Evolutionary conservation across 2,113 vertebrate genomes (phyloP).

Genomic region (Aptenodytes forsteri): DNA sequence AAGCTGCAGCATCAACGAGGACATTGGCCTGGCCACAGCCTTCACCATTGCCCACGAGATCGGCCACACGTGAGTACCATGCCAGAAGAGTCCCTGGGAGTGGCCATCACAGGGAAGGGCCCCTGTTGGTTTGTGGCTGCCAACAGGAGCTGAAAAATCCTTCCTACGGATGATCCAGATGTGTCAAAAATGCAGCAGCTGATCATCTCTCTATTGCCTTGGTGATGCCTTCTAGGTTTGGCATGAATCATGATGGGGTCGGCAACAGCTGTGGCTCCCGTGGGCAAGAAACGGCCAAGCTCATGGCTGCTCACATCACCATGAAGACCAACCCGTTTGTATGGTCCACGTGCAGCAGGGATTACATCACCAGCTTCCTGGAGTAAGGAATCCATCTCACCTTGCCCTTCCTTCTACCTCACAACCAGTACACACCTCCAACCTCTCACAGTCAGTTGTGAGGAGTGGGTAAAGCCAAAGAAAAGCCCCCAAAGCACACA

Average conservation of each 20-base stretch:
- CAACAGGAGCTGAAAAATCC: not conserved
- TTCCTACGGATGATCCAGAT: fast-evolving
- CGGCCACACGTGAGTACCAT: conserved; percentile 91
- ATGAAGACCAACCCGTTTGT: conserved; percentile 99
- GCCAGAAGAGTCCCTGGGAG: not conserved
- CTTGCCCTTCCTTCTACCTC: not conserved
- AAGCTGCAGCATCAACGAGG: conserved; percentile 98
- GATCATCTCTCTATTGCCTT: not conserved
- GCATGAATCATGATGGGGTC: conserved; percentile 98
- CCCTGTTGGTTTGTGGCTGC: not conserved
- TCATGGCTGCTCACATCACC: conserved; percentile 99
- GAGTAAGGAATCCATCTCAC: conserved; percentile 82
- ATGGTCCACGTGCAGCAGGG: conserved; percentile 96
- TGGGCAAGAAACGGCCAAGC: conserved; percentile 94
- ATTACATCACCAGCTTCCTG: conserved; percentile 98
- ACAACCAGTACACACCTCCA: not conserved
- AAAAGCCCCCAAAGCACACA: not conserved
- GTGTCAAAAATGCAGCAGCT: fast-evolving
- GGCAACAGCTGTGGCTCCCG: conserved; percentile 93
- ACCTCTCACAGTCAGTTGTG: not conserved
- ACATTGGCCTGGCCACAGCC: conserved; percentile 95
- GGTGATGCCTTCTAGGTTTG: conserved; percentile 79
- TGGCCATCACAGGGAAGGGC: fast-evolving
- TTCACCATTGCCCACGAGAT: conserved; percentile 99
- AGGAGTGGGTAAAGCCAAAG: not conserved